A percentile compares a stretch with the other conserved stretches of the same genome.
Conservation (phyloP, 2,888 invertebrate genomes). For the Cephus pygmeus region DNA sequence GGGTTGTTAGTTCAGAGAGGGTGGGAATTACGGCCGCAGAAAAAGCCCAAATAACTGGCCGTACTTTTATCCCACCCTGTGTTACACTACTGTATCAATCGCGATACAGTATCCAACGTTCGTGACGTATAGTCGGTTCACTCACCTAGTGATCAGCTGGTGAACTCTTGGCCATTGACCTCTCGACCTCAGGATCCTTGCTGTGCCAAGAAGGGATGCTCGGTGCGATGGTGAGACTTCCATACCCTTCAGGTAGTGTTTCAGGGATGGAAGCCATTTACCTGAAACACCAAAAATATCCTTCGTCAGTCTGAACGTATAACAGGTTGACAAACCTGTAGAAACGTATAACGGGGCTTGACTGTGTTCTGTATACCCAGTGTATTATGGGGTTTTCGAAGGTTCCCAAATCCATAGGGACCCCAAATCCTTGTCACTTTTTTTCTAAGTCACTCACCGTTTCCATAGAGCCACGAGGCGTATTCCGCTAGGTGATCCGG, state of each 20-base stretch:
- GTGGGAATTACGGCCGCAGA: slow-evolving; percentile 27
- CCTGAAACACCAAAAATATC: slow-evolving; percentile 62
- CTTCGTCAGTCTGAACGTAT: slow-evolving; percentile 4
- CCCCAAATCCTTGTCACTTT: neutral
- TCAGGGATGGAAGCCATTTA: slow-evolving; percentile 68
- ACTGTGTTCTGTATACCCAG: neutral
- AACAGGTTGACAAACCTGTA: too few species aligned
- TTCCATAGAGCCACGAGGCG: slow-evolving; percentile 77
- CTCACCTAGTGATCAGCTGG: slow-evolving; percentile 75
- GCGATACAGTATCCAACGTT: neutral
- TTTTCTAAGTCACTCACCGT: slow-evolving; percentile 67
- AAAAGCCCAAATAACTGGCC: slow-evolving; percentile 31
- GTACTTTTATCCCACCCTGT: neutral
- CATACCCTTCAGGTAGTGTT: slow-evolving; percentile 71
- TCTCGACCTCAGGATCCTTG: slow-evolving; percentile 71
- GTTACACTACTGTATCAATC: neutral
- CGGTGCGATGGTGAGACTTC: slow-evolving; percentile 69
- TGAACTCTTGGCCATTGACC: slow-evolving; percentile 76
- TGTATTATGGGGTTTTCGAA: slow-evolving; percentile 13
- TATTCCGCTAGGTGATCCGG: slow-evolving; percentile 79
- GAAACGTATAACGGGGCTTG: too few species aligned
- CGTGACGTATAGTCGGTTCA: neutral
- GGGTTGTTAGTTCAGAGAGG: slow-evolving; percentile 11
- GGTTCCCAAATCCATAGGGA: neutral
- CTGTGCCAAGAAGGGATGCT: slow-evolving; percentile 72